phyloP scores from a whole-genome alignment of 2,888 invertebrate species.

The Microplitis manilae region DNA sequence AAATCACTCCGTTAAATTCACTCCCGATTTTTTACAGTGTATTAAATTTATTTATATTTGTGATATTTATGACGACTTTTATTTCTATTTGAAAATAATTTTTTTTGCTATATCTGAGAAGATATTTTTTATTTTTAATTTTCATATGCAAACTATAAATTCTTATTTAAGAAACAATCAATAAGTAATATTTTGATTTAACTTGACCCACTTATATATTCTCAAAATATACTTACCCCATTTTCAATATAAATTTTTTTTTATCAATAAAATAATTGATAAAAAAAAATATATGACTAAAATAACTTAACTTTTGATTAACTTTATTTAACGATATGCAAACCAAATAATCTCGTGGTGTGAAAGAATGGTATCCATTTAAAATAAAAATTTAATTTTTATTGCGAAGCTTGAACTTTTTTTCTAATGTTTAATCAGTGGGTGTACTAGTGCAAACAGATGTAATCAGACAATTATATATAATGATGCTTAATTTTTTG shows the following conservation, averaged over 20 bases:
- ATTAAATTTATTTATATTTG: too few relatives aligned
- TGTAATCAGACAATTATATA: background rate
- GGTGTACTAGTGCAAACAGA: background rate
- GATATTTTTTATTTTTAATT: slow-evolving; percentile 1
- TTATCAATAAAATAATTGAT: too few relatives aligned
- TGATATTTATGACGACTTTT: background rate
- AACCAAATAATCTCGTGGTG: background rate
- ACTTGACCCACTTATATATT: background rate
- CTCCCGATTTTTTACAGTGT: too few relatives aligned
- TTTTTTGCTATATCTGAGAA: too few relatives aligned
- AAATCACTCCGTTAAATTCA: too few relatives aligned
- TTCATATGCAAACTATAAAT: background rate
- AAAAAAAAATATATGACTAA: too few relatives aligned
- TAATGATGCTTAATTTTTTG: background rate
- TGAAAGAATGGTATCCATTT: background rate
- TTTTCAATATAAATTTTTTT: background rate
- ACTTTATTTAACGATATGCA: too few relatives aligned
- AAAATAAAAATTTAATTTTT: background rate
- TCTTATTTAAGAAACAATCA: background rate
- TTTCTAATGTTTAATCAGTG: background rate
- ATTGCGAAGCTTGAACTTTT: background rate
- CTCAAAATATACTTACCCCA: background rate
- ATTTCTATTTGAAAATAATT: background rate
- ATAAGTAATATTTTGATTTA: background rate
- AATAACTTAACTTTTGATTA: too few relatives aligned